These are phyloP conservation scores for Urocynchramus pylzowi DNA, from an alignment of 2,113 vertebrate species.

Conservation along the genomic window DNA sequence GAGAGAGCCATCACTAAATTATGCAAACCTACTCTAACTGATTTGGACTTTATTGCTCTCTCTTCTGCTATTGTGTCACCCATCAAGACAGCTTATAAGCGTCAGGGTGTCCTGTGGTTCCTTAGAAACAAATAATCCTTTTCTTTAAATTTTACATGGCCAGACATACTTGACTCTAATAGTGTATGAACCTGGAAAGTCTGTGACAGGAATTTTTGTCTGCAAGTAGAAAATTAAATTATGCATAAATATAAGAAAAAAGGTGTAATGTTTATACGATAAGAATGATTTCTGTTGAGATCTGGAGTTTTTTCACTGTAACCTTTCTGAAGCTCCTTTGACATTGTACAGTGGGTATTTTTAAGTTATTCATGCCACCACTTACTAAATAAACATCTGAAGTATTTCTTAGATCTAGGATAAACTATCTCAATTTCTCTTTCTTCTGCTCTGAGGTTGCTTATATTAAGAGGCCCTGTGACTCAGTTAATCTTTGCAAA, in stretches of 20 bases:
- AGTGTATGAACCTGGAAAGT: background rate
- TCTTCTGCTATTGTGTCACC: background rate
- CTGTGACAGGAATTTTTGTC: conserved; percentile 18
- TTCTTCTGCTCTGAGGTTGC: background rate
- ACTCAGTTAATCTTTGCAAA: conserved; percentile 47
- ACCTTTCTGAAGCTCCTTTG: background rate
- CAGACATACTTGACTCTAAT: background rate
- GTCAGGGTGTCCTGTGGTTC: background rate
- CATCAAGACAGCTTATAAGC: background rate
- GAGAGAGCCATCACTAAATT: background rate
- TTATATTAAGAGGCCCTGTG: background rate
- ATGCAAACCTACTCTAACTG: background rate
- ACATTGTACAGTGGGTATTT: background rate
- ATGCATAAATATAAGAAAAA: conserved; percentile 13
- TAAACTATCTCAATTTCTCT: conserved; percentile 12
- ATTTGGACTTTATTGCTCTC: background rate
- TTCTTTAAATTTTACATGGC: background rate
- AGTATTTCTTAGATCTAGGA: background rate
- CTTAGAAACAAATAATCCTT: background rate
- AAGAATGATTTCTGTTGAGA: background rate
- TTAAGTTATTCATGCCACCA: background rate
- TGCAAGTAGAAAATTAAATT: conserved; percentile 49
- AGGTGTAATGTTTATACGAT: background rate
- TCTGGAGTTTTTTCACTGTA: background rate
- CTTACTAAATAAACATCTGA: conserved; percentile 8